Base-by-base conservation (phyloP, 2,888 invertebrate genomes). In the Endotricha flammealis region DNA sequence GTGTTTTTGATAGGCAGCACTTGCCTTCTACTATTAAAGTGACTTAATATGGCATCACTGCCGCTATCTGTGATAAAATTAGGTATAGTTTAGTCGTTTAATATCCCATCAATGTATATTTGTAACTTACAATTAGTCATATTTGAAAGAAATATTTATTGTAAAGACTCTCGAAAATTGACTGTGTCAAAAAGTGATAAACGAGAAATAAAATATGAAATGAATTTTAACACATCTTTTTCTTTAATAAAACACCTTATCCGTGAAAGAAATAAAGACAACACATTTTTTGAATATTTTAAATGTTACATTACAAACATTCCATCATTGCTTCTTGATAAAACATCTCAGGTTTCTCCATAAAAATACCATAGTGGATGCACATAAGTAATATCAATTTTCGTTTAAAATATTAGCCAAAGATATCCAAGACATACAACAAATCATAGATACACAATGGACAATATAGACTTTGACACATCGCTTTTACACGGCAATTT, bases 61-160 rank as follows among this genome's bases (percentile, higher is more conserved):
- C 83, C 82, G 56, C 63, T 62, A 83, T 80, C 85, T 86, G 85
- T 86, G 85, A 86, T 86, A 85, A 78, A 65, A 64, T 67, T 83
- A 83, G 79, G 47, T 66, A 38, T 72, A 78, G 64, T 64, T 64
- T 63, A 56, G 64, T 67, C 50, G 57, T 64, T 65, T 76, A 68
- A 61, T 57, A 58, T 65, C 60, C 60, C 63, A 66, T 64, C 52
- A 61, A 60, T 78, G 76, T 77, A 79, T 67, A 78, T 77, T 70
- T 79, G 71, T 78, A 78, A 67, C 57, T 62, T 33, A 33, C 32
- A 32, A 25, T 33, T 74, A 79, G 72, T 68, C 67, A 69, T 65
- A 57, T 46, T 46, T 52, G 20, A 59, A 65, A 70, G 65, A 66
- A 68, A 76, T 85, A 86, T 86, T 86, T 86, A 86, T 86, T 85